A percentile compares a stretch with the other conserved stretches of the same genome.
Conservation (phyloP, 2,888 invertebrate species). For the Nudaria mundana region DNA sequence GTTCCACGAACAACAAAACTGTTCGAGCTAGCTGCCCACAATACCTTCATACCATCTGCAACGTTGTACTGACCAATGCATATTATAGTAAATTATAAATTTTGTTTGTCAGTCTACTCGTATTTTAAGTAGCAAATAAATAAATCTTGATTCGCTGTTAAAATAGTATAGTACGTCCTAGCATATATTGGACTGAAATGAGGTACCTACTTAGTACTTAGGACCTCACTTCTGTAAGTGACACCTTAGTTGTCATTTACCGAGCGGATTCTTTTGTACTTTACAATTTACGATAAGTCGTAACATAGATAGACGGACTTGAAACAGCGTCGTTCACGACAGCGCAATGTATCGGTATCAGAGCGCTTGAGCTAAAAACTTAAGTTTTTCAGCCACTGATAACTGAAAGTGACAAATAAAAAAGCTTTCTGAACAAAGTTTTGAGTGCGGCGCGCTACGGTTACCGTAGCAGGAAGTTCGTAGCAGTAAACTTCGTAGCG, state of each 20-base stretch:
- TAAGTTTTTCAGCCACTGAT: constrained; percentile 65
- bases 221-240: not conserved
- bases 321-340: constrained; percentile 31
- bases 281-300: not conserved
- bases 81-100: no score
- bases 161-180: no score
- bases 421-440: constrained; percentile 78
- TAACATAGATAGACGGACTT: not conserved
- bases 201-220: no score
- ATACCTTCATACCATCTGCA: constrained; percentile 46
- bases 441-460: constrained; percentile 75
- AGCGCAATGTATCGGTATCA: constrained; percentile 35
- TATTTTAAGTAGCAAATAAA: no score
- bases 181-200: no score
- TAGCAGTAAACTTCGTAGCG: constrained; percentile 81
- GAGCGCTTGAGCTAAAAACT: constrained; percentile 46
- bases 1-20: constrained; percentile 73
- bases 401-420: constrained; percentile 78
- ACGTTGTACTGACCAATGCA: constrained; percentile 1
- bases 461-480: constrained; percentile 79
- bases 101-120: not conserved
- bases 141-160: no score
- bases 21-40: constrained; percentile 48
- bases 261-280: no score
- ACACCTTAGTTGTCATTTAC: no score